Evolutionary conservation across 2,888 invertebrate genomes (phyloP).

Genomic region (Brachyopa scutellaris): DNA sequence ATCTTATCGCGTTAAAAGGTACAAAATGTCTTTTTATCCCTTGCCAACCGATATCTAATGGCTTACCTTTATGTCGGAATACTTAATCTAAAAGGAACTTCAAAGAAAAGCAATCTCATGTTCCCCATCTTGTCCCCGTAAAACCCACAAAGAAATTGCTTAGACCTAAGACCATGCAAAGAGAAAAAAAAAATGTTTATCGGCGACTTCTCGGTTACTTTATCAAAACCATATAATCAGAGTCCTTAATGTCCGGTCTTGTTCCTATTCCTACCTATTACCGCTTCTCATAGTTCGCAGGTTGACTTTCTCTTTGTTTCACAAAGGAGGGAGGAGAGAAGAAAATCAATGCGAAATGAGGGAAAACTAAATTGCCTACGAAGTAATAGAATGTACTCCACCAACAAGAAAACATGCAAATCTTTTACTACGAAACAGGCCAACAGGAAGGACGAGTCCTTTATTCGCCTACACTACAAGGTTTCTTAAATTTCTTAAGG

Average conservation of each 20-base stretch:
- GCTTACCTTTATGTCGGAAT: conserved; percentile 25
- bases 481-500: conserved; percentile 29
- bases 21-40: conserved; percentile 43
- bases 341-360: conserved; percentile 20
- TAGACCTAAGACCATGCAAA: not conserved
- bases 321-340: not conserved
- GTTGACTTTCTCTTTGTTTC: not conserved
- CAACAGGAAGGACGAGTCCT: conserved; percentile 8
- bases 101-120: conserved; percentile 48
- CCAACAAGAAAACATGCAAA: conserved; percentile 24
- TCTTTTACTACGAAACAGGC: conserved; percentile 5
- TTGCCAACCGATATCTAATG: conserved; percentile 43
- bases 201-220: conserved; percentile 36
- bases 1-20: conserved; percentile 41
- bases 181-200: conserved; percentile 16
- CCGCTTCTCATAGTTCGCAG: not conserved
- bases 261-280: not conserved
- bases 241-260: conserved; percentile 30
- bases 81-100: conserved; percentile 45
- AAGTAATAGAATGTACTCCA: conserved; percentile 31
- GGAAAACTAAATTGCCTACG: conserved; percentile 34
- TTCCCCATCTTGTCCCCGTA: conserved; percentile 23
- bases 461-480: conserved; percentile 6
- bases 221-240: conserved; percentile 54
- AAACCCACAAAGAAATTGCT: conserved; percentile 13